Conservation (phyloP, 2,113 vertebrate genomes). For the Saimiri boliviensis region DNA sequence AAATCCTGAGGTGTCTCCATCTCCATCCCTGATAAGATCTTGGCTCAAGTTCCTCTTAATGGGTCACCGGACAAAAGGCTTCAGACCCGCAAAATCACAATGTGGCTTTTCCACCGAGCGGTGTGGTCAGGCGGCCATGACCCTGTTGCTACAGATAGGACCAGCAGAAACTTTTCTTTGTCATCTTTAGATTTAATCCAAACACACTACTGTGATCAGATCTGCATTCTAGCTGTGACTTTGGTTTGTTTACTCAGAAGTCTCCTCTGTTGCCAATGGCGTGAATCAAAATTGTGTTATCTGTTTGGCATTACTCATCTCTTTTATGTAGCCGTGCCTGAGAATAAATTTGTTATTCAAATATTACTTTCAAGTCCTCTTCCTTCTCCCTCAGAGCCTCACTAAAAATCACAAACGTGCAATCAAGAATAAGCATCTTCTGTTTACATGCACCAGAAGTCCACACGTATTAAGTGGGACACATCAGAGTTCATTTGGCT, state of each 20-base stretch:
- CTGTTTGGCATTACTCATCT: slow-evolving; percentile 1
- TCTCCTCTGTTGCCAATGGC: neutral
- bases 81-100: neutral
- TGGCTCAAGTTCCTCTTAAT: neutral
- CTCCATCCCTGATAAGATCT: neutral
- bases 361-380: slow-evolving; percentile 24
- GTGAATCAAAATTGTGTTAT: neutral
- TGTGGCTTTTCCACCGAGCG: accelerated
- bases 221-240: neutral
- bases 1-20: slow-evolving; percentile 33
- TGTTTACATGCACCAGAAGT: neutral
- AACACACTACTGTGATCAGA: neutral
- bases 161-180: neutral
- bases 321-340: neutral
- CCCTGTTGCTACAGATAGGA: neutral
- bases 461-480: neutral
- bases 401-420: neutral
- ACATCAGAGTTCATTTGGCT: neutral
- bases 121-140: neutral
- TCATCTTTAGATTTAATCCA: neutral
- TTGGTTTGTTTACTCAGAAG: slow-evolving; percentile 52
- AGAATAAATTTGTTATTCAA: slow-evolving; percentile 36
- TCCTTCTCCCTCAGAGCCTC: neutral
- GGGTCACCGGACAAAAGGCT: neutral
- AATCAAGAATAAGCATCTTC: neutral